phyloP scores from a whole-genome alignment of 2,797 vertebrate species.

The Oryzias sinensis region DNA sequence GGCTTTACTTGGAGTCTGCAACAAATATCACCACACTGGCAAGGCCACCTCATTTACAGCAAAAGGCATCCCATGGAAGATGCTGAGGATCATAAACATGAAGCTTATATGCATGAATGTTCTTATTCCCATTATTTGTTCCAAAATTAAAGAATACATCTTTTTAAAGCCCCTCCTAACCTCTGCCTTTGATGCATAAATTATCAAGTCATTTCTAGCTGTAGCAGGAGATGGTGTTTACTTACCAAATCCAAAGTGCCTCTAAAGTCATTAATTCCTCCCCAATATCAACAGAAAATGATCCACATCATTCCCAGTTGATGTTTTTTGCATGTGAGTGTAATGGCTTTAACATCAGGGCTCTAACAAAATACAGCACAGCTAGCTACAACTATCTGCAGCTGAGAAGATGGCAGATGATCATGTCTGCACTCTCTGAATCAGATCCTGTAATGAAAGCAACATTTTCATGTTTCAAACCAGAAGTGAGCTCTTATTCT shows the following conservation, averaged over 20 bases:
- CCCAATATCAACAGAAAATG: conserved; percentile 3
- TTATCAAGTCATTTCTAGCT: too few relatives aligned
- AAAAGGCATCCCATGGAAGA: neutral
- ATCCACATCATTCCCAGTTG: neutral
- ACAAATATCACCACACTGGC: neutral
- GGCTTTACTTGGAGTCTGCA: neutral
- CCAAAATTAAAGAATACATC: too few relatives aligned
- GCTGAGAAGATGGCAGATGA: conserved; percentile 17
- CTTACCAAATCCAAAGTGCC: neutral
- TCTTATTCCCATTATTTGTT: too few relatives aligned
- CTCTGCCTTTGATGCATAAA: too few relatives aligned
- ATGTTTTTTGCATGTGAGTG: conserved; percentile 5
- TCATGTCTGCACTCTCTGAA: conserved; percentile 2
- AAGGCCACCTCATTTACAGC: neutral
- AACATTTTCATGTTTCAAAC: neutral
- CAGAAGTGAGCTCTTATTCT: neutral
- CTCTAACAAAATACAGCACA: conserved; percentile 1
- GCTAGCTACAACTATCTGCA: conserved; percentile 7
- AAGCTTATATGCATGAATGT: neutral
- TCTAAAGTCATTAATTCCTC: neutral
- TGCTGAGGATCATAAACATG: neutral
- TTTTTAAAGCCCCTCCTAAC: too few relatives aligned
- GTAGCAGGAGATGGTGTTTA: too few relatives aligned
- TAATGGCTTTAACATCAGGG: conserved; percentile 2
- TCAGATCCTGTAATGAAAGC: neutral